These are phyloP conservation scores for Proterorhinus semilunaris DNA, from an alignment of 2,113 vertebrate species.

Conservation along the genomic window DNA sequence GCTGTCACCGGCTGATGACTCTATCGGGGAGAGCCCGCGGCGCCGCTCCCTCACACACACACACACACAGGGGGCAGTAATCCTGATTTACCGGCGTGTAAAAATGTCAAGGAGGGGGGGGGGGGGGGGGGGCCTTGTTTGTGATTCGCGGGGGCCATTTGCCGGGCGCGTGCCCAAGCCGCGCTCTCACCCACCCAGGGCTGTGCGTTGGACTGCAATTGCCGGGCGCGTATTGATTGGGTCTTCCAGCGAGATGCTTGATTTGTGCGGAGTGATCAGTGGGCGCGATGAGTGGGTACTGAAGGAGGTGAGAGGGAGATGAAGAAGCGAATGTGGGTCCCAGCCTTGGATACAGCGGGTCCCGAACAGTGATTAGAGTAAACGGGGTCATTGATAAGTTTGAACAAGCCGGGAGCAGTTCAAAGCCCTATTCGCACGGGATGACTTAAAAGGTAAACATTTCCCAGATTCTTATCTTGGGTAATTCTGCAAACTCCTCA, in stretches of 20 bases:
- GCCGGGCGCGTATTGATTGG: conserved; percentile 20
- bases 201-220: conserved; percentile 30
- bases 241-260: conserved; percentile 24
- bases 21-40: conserved; percentile 13
- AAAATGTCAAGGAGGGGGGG: conserved; percentile 55
- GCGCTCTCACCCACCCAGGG: conserved; percentile 16
- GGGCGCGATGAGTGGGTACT: neutral
- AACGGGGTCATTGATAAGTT: too few species aligned
- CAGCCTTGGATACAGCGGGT: too few species aligned
- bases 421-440: too few species aligned
- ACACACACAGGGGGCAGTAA: conserved; percentile 28
- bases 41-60: too few species aligned
- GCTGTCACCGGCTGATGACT: conserved; percentile 37
- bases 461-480: too few species aligned
- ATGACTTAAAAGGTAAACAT: too few species aligned
- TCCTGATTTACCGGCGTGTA: conserved; percentile 56
- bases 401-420: too few species aligned
- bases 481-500: too few species aligned
- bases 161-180: conserved; percentile 21
- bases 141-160: conserved; percentile 42
- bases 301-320: neutral
- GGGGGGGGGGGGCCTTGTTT: conserved; percentile 48
- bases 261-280: conserved; percentile 16
- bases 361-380: too few species aligned
- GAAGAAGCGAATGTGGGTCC: too few species aligned